Evolutionary conservation across 2,113 vertebrate species (phyloP).

Genomic region (Callopanchax toddi): DNA sequence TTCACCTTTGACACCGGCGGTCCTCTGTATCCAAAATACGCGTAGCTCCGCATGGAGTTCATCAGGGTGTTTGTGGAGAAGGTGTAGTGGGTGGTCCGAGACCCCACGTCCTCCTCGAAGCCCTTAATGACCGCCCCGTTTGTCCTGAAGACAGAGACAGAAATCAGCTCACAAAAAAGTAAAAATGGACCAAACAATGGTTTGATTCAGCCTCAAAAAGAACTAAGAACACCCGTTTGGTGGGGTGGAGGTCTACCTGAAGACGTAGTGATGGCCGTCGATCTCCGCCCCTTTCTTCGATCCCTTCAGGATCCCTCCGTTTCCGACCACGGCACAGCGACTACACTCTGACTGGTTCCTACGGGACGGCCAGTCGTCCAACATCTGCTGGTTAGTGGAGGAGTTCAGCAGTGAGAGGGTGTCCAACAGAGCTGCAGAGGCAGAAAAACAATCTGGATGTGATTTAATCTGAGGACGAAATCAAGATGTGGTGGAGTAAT

Average conservation of each 20-base stretch:
- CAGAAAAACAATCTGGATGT: not conserved
- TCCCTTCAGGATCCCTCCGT: slow-evolving; percentile 80
- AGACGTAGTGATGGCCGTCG: slow-evolving; percentile 82
- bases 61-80: slow-evolving; percentile 85
- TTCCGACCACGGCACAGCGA: slow-evolving; percentile 80
- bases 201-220: too few relatives aligned
- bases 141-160: slow-evolving; percentile 61
- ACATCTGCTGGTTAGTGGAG: slow-evolving; percentile 65
- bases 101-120: slow-evolving; percentile 82
- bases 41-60: slow-evolving; percentile 80
- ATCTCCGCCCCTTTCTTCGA: slow-evolving; percentile 81
- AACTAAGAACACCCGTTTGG: too few relatives aligned
- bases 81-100: slow-evolving; percentile 81
- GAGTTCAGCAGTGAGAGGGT: slow-evolving; percentile 75
- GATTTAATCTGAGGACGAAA: too few relatives aligned
- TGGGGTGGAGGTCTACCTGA: slow-evolving; percentile 70
- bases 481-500: not conserved
- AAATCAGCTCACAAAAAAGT: not conserved
- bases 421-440: slow-evolving; percentile 65
- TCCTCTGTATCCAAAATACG: slow-evolving; percentile 47
- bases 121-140: slow-evolving; percentile 81
- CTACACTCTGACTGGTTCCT: slow-evolving; percentile 24
- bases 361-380: slow-evolving; percentile 74
- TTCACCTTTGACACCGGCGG: slow-evolving; percentile 70
- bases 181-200: not conserved